phyloP scores from a whole-genome alignment of 2,888 invertebrate species.

The Lottia scabra region DNA sequence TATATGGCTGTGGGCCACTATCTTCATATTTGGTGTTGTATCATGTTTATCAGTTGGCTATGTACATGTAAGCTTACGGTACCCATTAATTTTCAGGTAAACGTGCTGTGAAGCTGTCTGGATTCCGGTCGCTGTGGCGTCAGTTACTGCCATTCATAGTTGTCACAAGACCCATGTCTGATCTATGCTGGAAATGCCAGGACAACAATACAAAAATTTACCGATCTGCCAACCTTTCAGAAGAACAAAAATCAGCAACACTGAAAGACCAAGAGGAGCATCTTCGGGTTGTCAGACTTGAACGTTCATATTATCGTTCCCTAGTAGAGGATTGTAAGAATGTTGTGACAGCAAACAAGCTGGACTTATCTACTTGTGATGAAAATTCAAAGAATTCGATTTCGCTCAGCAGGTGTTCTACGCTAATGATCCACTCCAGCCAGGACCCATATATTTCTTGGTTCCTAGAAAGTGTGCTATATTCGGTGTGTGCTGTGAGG shows the following conservation, averaged over 20 bases:
- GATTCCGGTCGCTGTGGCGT: neutral
- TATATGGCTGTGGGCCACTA: no score
- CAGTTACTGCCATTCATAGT: neutral
- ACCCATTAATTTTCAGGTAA: neutral
- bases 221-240: neutral
- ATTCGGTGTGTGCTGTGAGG: slow-evolving; percentile 39
- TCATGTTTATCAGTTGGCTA: no score
- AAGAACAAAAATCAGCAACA: neutral
- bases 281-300: neutral
- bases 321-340: neutral
- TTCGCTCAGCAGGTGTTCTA: slow-evolving; percentile 43
- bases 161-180: neutral
- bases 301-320: neutral
- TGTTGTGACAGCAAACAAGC: neutral
- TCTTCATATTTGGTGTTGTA: no score
- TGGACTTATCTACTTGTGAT: slow-evolving; percentile 11
- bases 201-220: slow-evolving; percentile 18
- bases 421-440: slow-evolving; percentile 37
- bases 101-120: neutral
- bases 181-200: slow-evolving; percentile 30
- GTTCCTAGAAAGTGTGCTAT: slow-evolving; percentile 41
- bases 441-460: slow-evolving; percentile 42
- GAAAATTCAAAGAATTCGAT: slow-evolving; percentile 27
- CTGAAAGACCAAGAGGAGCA: neutral
- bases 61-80: no score